phyloP scores from a whole-genome alignment of 2,797 vertebrate species.

The Carcharodon carcharias region DNA sequence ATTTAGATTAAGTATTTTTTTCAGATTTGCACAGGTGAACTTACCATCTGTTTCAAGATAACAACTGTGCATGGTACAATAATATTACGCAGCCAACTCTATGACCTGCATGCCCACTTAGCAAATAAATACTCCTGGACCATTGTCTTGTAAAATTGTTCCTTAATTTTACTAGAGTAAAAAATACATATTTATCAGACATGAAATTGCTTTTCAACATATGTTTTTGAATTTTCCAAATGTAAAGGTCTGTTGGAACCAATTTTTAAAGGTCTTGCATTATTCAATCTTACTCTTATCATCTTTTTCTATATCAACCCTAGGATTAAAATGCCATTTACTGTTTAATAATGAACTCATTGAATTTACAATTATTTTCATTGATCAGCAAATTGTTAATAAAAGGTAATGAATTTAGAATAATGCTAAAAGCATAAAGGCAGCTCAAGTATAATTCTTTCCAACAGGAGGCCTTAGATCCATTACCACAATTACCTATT shows the following conservation, averaged over 20 bases:
- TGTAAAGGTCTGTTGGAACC: neutral
- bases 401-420: neutral
- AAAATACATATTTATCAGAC: neutral
- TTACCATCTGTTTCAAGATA: too few species aligned
- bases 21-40: too few species aligned
- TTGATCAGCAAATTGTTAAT: neutral
- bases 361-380: neutral
- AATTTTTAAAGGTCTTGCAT: neutral
- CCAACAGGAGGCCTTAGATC: neutral
- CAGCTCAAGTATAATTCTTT: neutral
- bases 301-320: neutral
- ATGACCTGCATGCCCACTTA: too few species aligned
- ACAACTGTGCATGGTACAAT: too few species aligned
- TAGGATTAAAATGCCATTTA: neutral
- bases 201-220: neutral
- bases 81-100: too few species aligned
- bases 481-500: neutral
- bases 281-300: neutral
- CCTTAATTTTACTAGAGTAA: too few species aligned
- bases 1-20: too few species aligned
- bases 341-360: neutral
- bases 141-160: too few species aligned
- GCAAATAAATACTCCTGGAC: too few species aligned
- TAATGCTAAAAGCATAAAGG: neutral
- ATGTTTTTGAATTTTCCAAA: neutral